Evolutionary conservation across 1,140 invertebrate species (phyloP), one percentile per base, ranked within the genome.

Genomic region (Coelopa frigida): DNA sequence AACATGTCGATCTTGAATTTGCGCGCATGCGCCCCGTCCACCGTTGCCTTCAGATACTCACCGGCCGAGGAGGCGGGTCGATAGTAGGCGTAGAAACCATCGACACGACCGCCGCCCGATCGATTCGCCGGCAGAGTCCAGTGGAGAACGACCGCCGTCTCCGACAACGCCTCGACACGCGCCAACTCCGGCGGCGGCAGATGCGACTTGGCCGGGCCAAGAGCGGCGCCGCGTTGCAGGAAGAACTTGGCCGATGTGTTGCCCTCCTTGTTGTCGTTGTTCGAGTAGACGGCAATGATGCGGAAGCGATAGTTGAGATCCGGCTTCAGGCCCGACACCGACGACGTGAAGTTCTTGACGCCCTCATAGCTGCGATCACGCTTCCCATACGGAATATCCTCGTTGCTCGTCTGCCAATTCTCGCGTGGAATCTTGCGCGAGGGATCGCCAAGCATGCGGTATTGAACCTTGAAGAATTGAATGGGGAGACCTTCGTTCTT

Each of bases 61-160:
- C 82, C 85, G 2, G 87, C 88, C 22, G 77, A 83, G 0, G 83
- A 83, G 0, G 84, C 82, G 0, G 83, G 80, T 8, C 90, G 78
- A 68, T 93, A 94, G 71, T 89, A 88, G 20, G 94, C 85, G 63
- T 91, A 90, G 66, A 92, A 96, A 0, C 89, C 89, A 56, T 92
- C 84, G 56, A 38, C 64, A 11, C 18, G 5, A 48, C 29, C 31
- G 41, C 7, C 20, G 12, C 12, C 55, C 11, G 12, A 2, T 41
- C 41, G 18, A 46, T 27, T 48, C 12, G 4, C 23, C 7, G 43
- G 35, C 4, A 68, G 40, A 3, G 61, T 53, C 89, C 89, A 93
- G 46, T 80, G 76, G 3, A 93, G 72, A 46, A 79, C 71, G 31
- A 93, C 80, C 10, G 78, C 76, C 17, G 81, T 81, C 4, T 80